Conservation (phyloP, 2,888 invertebrate species). For the Oxyteleia sp. region DNA sequence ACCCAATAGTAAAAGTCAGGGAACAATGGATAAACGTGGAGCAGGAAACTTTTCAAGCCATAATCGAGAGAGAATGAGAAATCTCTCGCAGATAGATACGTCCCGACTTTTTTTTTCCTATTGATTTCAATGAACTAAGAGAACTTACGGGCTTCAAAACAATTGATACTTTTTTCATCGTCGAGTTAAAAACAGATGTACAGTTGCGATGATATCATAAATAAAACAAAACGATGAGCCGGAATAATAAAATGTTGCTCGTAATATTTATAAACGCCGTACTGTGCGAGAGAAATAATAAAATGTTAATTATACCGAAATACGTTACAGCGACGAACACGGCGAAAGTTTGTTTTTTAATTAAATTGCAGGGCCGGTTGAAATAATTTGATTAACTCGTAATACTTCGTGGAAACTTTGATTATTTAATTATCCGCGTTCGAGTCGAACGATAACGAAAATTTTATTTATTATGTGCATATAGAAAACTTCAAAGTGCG, state of each 20-base stretch:
- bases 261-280: slow-evolving; percentile 15
- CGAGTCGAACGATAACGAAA: slow-evolving; percentile 21
- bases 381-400: not conserved
- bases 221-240: slow-evolving; percentile 42
- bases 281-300: not conserved
- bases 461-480: slow-evolving; percentile 62
- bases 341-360: not conserved
- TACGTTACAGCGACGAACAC: no score
- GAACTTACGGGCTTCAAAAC: slow-evolving; percentile 27
- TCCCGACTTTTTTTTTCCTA: slow-evolving; percentile 22
- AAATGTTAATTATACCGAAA: no score
- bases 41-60: slow-evolving; percentile 82
- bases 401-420: not conserved
- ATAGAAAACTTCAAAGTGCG: slow-evolving; percentile 58
- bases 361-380: not conserved
- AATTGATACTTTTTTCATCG: slow-evolving; percentile 18
- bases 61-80: slow-evolving; percentile 66
- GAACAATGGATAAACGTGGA: slow-evolving; percentile 85
- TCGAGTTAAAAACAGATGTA: slow-evolving; percentile 26
- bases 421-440: slow-evolving; percentile 20
- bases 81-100: slow-evolving; percentile 51
- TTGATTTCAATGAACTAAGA: slow-evolving; percentile 41
- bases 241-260: slow-evolving; percentile 11
- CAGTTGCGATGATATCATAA: slow-evolving; percentile 27
- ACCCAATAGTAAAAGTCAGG: slow-evolving; percentile 84